These are phyloP conservation scores for Nycticebus coucang DNA, from an alignment of 2,113 vertebrate species.

Conservation along the genomic window DNA sequence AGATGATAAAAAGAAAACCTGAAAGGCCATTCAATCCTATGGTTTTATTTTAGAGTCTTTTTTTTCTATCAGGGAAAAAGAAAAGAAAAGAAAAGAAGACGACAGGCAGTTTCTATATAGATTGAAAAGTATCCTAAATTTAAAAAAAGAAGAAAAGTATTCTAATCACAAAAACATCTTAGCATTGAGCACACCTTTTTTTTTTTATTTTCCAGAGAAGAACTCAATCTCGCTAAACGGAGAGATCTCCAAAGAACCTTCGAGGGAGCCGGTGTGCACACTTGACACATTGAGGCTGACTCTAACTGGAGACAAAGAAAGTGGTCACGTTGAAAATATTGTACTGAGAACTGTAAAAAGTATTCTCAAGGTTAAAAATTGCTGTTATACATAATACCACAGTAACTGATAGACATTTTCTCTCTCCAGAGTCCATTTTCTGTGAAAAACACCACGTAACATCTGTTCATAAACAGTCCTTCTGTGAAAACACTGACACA, in stretches of 20 bases:
- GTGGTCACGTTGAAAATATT: slow-evolving; percentile 77
- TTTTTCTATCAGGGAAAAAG: background rate
- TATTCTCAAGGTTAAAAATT: slow-evolving; percentile 93
- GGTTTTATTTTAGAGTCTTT: slow-evolving; percentile 9
- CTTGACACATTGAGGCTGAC: slow-evolving; percentile 54
- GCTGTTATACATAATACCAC: slow-evolving; percentile 89
- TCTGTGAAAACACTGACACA: slow-evolving; percentile 96
- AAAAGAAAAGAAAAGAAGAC: background rate
- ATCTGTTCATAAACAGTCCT: slow-evolving; percentile 99
- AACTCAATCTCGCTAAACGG: background rate
- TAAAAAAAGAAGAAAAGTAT: background rate
- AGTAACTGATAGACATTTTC: slow-evolving; percentile 95
- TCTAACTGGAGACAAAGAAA: slow-evolving; percentile 81
- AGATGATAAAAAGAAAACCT: background rate
- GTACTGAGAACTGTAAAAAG: slow-evolving; percentile 84
- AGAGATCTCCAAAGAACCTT: background rate
- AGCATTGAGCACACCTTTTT: background rate
- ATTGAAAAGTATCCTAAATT: background rate
- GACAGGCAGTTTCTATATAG: background rate
- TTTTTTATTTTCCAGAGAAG: background rate
- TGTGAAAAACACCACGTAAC: slow-evolving; percentile 95
- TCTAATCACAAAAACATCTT: background rate
- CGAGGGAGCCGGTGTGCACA: slow-evolving; percentile 42
- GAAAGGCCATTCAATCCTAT: background rate
- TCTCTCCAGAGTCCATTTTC: slow-evolving; percentile 95